phyloP scores from a whole-genome alignment of 2,797 vertebrate species.

The Phaenicophaeus curvirostris region DNA sequence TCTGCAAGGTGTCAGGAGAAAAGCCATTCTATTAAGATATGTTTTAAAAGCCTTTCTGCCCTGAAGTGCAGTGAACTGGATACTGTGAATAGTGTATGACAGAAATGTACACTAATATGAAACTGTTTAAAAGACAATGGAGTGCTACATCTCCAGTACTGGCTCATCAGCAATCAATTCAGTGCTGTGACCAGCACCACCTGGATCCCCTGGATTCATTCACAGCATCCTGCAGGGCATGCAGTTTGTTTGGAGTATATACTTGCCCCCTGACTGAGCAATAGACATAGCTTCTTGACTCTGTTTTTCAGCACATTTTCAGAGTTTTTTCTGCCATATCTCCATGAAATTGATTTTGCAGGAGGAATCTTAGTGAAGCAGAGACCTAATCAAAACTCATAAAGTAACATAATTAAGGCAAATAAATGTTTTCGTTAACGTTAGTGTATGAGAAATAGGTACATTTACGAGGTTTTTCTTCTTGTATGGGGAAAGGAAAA shows the following conservation, averaged over 20 bases:
- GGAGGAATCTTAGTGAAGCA: background rate
- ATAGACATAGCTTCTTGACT: background rate
- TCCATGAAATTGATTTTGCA: background rate
- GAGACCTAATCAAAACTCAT: background rate
- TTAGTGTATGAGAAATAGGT: too few species aligned
- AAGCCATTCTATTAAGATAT: background rate
- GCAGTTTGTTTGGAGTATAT: background rate
- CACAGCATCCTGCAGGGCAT: background rate
- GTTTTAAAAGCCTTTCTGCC: background rate
- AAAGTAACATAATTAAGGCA: background rate
- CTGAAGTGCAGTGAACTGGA: background rate
- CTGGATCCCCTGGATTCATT: background rate
- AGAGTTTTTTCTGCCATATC: background rate
- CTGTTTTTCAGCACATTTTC: background rate
- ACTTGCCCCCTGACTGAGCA: background rate
- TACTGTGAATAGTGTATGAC: background rate
- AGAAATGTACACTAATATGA: background rate
- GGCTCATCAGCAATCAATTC: background rate
- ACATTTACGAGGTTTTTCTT: background rate
- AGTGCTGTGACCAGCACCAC: background rate
- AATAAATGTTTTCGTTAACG: background rate
- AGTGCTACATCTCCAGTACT: background rate
- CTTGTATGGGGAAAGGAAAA: background rate
- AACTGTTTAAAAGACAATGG: background rate
- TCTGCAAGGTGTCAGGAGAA: background rate